Base-by-base conservation (phyloP, 2,113 vertebrate species). In the Neotragus moschatus region DNA sequence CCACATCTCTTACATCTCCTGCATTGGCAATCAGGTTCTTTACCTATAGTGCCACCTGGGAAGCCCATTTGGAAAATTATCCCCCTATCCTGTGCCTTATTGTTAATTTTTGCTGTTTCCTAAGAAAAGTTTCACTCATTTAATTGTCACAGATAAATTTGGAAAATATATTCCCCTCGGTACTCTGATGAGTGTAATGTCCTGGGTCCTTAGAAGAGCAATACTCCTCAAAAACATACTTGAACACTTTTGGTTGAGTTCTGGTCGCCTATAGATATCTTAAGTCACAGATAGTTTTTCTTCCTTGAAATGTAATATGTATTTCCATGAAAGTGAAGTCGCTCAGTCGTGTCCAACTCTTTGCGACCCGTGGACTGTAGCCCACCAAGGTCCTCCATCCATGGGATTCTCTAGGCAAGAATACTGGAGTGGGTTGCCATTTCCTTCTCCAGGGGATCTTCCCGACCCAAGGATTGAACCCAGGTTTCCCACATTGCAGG, bases 71-170 rank as follows among this genome's bases (percentile, higher is more conserved):
- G 15, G n/a, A 77, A 97, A 84, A 49, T 30, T 77, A 45, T 8
- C n/a, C 23, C 4, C 33, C n/a, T 84, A 47, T 11, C 47, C 10
- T 10, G 21, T 33, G 4, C 11, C 39, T 84, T 91, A 90, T 49
- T 79, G 13, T 53, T 84, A 51, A 70, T 43, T 36, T 89, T 58
- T 70, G 39, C 39, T 51, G 1, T 84, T 33, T 92, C 9, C 39
- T 43, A 63, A 58, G 12, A 49, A 77, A 82, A 55, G 15, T 82
- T 79, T 55, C 33, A 61, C 2, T 70, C 21, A 70, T 66, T 66
- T n/a, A 87, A 53, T 33, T 85, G 14, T 80, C 45, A 77, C 66
- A n/a, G n/a, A 49, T 21, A 58, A 81, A 94, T 70, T 80, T 87
- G 43, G 60, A 70, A 39, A 80, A 90, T 15, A 49, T 56, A 86